These are phyloP conservation scores for Pandemis heparana DNA, from an alignment of 2,888 invertebrate genomes.

Conservation along the genomic window DNA sequence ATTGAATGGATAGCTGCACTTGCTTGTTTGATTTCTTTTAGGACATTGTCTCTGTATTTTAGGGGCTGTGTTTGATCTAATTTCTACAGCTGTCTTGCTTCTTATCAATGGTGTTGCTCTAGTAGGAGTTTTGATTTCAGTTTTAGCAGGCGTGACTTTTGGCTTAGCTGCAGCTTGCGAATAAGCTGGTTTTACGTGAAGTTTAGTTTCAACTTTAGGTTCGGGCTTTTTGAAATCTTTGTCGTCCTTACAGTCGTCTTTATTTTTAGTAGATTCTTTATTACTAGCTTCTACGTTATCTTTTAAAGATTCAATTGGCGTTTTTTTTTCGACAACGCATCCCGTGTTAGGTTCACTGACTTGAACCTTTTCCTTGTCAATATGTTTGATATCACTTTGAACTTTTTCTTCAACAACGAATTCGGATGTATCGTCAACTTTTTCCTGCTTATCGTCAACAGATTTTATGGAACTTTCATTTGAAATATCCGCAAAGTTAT, in stretches of 20 bases:
- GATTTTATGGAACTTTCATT: constrained; percentile 69
- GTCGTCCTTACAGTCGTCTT: constrained; percentile 51
- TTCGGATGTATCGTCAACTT: constrained; percentile 3
- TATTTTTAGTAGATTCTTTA: constrained; percentile 50
- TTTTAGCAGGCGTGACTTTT: constrained; percentile 65
- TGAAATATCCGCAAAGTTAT: constrained; percentile 74
- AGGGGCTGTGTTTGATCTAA: constrained; percentile 61
- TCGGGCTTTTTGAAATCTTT: constrained; percentile 58
- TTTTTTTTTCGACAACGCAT: constrained; percentile 24
- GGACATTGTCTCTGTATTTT: constrained; percentile 62
- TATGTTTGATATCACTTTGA: background rate
- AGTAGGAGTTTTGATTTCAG: constrained; percentile 67
- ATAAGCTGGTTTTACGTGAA: constrained; percentile 71
- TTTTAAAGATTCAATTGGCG: constrained; percentile 38
- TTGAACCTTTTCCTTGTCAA: background rate
- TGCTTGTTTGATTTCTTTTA: constrained; percentile 71
- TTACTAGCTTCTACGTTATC: constrained; percentile 46
- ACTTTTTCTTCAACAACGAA: constrained; percentile 49
- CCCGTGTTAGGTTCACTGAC: background rate
- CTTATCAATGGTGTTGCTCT: constrained; percentile 61
- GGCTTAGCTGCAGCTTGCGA: constrained; percentile 84
- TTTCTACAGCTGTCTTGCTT: constrained; percentile 81
- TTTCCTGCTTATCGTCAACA: constrained; percentile 36
- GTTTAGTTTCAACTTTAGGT: constrained; percentile 60
- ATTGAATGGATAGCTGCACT: constrained; percentile 83